phyloP scores from a whole-genome alignment of 2,888 invertebrate genomes.

The Minunthozetes semirufus region DNA sequence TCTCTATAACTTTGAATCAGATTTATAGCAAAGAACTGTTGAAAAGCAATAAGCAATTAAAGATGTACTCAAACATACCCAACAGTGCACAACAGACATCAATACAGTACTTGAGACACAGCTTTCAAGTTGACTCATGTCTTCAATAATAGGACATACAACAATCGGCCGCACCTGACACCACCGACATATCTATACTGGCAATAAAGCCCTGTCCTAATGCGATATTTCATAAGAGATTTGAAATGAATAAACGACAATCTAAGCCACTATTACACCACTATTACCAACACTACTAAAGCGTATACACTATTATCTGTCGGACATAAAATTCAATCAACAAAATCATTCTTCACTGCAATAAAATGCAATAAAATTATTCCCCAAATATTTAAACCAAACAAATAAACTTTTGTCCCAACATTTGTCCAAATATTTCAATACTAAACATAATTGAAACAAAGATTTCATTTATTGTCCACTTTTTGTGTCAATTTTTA shows the following conservation, averaged over 20 bases:
- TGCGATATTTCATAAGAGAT: conserved; percentile 22
- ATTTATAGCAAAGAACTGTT: conserved; percentile 17
- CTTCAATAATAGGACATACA: conserved; percentile 19
- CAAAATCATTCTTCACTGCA: neutral
- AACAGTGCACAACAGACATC: neutral
- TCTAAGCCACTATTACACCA: conserved; percentile 18
- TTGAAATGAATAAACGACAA: neutral
- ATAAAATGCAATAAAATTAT: neutral
- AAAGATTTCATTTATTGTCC: neutral
- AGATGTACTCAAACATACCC: conserved; percentile 2
- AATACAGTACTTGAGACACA: neutral
- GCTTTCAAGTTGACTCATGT: conserved; percentile 19
- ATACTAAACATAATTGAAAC: neutral
- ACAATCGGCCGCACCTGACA: conserved; percentile 20
- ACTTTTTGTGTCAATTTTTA: neutral
- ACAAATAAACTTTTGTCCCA: neutral
- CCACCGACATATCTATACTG: neutral
- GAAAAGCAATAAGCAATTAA: conserved; percentile 28
- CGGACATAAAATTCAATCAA: neutral
- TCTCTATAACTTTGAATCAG: neutral
- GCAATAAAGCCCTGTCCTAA: neutral
- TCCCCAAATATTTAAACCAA: neutral
- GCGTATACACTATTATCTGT: conserved; percentile 1
- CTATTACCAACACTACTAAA: neutral
- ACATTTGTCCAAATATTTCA: neutral